These are phyloP conservation scores for Tiaroga cobitis DNA, from an alignment of 2,797 vertebrate genomes.

Conservation along the genomic window DNA sequence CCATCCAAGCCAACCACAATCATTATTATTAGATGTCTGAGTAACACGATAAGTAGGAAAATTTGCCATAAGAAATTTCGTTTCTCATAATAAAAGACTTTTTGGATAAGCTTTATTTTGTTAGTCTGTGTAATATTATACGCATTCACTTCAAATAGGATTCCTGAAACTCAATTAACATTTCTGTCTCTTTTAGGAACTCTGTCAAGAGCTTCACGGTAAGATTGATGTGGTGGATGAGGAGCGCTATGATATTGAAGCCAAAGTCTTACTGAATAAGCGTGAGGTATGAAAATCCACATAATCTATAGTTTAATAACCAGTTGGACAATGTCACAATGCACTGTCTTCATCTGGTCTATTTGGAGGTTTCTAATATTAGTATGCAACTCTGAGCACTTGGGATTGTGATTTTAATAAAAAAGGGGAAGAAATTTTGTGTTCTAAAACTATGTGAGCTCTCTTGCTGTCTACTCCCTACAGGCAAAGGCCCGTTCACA, in stretches of 20 bases:
- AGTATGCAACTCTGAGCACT: not conserved
- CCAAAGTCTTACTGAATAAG: slow-evolving; percentile 90
- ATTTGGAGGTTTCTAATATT: slow-evolving; percentile 17
- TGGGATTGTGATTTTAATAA: not conserved
- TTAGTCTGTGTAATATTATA: slow-evolving; percentile 6
- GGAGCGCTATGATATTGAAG: slow-evolving; percentile 94
- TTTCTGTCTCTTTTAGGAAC: slow-evolving; percentile 71
- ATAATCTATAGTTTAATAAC: slow-evolving; percentile 8
- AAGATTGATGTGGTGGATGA: slow-evolving; percentile 93
- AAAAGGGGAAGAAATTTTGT: not conserved
- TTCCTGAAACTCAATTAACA: slow-evolving; percentile 1
- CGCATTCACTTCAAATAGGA: not conserved
- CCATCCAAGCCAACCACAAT: not conserved
- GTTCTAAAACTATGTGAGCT: not conserved
- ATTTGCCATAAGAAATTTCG: slow-evolving; percentile 6
- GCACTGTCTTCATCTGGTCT: not conserved
- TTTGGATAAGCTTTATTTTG: not conserved
- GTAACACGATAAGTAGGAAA: slow-evolving; percentile 20
- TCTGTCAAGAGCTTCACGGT: slow-evolving; percentile 88
- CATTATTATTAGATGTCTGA: not conserved
- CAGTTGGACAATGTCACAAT: not conserved
- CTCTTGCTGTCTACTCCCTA: not conserved
- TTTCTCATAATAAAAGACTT: not conserved
- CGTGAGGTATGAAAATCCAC: slow-evolving; percentile 81
- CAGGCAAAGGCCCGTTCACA: not conserved